Evolutionary conservation across 2,888 invertebrate genomes (phyloP).

Genomic region (Dromius quadrimaculatus): DNA sequence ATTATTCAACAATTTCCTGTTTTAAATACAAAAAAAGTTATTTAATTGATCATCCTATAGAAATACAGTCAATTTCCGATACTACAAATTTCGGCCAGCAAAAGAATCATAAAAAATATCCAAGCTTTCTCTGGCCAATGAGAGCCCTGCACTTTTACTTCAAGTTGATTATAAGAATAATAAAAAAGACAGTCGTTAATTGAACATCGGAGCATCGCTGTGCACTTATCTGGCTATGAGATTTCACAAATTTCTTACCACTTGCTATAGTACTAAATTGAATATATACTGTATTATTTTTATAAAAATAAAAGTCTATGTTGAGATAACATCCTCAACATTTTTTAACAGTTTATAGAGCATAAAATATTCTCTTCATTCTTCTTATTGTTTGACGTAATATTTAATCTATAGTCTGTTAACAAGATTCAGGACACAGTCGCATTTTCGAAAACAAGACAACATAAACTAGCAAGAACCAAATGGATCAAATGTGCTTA

Average conservation of each 20-base stretch:
- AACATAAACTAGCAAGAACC: too few species aligned
- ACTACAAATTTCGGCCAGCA: conserved; percentile 16
- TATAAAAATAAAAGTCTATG: too few species aligned
- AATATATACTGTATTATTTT: too few species aligned
- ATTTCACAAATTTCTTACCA: not conserved
- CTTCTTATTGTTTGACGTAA: too few species aligned
- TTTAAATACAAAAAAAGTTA: not conserved
- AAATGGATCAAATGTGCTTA: too few species aligned
- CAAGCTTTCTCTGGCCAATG: conserved; percentile 28
- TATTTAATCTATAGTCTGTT: too few species aligned
- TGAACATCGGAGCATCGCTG: conserved; percentile 17
- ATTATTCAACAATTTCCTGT: not conserved
- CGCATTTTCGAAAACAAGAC: too few species aligned
- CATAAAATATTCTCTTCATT: too few species aligned
- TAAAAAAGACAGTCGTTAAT: conserved; percentile 24
- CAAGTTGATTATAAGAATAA: conserved; percentile 11
- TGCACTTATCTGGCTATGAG: not conserved
- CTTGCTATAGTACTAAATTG: too few species aligned
- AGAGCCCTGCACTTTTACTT: conserved; percentile 17
- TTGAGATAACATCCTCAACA: too few species aligned
- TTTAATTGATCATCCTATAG: not conserved
- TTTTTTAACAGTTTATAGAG: too few species aligned
- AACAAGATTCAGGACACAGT: too few species aligned
- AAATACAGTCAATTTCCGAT: conserved; percentile 10
- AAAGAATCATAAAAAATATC: conserved; percentile 1